Base-by-base conservation (phyloP, 2,888 invertebrate genomes). In the Belgica antarctica region DNA sequence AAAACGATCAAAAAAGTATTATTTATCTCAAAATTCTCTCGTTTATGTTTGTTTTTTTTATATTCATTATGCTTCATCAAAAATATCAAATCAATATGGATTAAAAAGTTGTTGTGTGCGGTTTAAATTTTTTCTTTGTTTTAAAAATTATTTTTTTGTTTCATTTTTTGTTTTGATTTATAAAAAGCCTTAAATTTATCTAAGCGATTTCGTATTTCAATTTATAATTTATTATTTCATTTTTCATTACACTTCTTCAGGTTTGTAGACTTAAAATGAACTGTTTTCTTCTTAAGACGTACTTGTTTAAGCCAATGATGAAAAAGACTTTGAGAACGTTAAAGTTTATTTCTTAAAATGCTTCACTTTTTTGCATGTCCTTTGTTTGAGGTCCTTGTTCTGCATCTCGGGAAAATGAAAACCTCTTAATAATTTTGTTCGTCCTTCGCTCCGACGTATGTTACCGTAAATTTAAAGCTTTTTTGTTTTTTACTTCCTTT, bases 111-210 rank as follows among this genome's bases (percentile, higher is more conserved):
- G 25, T 59, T 59, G 2, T 59, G 59, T 59, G 59, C 59, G 59
- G 27, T 27, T 59, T 25, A 27, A 59, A 59, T 27, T 59, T 59
- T 59, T 25, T 59, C 27, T 59, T 59, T 27, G 25, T 59, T 59
- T 22, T 12, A 24, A 59, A 59, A 19, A 22, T 52, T 27, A 59
- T 47, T 28, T 41, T 41, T 46, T 47, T 65, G 15, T 41, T 41
- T 25, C 65, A 41, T 65, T 47, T 57, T 68, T 19, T 65, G 41
- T 17, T 52, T 68, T 59, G 36, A 69, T 69, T 70, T 70, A 70
- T 70, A 70, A 70, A 70, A 70, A 70, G 70, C 70, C 70, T 61
- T 70, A 61, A 70, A 25, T 70, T 25, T 52, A 52, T 19, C 34
- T 46, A 70, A 70, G 70, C 70, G 59, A 19, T 52, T 52, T 70